phyloP scores from a whole-genome alignment of 2,113 vertebrate genomes.

The Clarias macrocephalus region DNA sequence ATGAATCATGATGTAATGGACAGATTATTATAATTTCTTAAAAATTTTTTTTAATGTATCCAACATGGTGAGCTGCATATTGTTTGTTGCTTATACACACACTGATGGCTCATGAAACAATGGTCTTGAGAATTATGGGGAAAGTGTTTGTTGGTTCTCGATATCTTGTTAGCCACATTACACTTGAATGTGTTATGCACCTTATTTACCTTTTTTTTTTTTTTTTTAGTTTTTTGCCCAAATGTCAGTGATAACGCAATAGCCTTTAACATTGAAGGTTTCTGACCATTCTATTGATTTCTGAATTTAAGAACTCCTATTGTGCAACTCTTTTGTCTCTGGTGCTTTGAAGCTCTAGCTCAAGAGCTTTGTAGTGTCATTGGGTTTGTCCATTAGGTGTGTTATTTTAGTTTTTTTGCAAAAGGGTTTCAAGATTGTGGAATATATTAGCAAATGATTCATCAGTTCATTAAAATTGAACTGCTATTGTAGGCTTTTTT shows the following conservation, averaged over 20 bases:
- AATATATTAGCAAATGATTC: conserved; percentile 61
- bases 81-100: conserved; percentile 11
- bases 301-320: background rate
- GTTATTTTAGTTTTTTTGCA: conserved; percentile 63
- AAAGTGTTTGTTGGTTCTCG: conserved; percentile 26
- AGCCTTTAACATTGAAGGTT: conserved; percentile 23
- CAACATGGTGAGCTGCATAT: background rate
- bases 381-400: conserved; percentile 64
- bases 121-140: conserved; percentile 2
- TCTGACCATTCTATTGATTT: background rate
- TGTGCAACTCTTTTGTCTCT: conserved; percentile 1
- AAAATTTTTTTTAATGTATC: background rate
- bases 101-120: conserved; percentile 30
- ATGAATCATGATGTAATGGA: conserved; percentile 17
- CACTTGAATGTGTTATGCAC: conserved; percentile 46
- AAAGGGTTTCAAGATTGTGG: conserved; percentile 1
- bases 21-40: background rate
- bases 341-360: background rate
- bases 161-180: conserved; percentile 26
- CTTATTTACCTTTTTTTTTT: conserved; percentile 23
- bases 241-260: conserved; percentile 30
- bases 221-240: conserved; percentile 15
- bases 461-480: conserved; percentile 62
- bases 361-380: conserved; percentile 54
- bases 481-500: conserved; percentile 57